phyloP scores from a whole-genome alignment of 2,888 invertebrate species.

The Ennomos quercinarius region DNA sequence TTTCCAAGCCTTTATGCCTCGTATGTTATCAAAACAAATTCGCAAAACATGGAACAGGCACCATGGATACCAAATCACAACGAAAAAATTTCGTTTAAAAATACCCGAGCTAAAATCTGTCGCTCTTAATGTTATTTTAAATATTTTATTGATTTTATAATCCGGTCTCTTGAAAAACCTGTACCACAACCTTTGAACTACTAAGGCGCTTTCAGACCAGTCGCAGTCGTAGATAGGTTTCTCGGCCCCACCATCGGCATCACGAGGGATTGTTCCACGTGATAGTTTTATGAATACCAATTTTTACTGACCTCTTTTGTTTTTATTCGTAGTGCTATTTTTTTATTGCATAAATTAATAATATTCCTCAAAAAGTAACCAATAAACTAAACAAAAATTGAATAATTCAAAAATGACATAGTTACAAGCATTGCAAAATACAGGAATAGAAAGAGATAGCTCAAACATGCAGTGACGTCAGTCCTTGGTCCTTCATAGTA shows the following conservation, averaged over 20 bases:
- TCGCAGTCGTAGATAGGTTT: conserved; percentile 12
- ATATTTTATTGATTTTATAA: conserved; percentile 61
- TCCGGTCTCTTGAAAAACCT: conserved; percentile 63
- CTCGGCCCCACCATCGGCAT: conserved; percentile 28
- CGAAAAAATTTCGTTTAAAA: conserved; percentile 36
- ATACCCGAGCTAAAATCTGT: conserved; percentile 49
- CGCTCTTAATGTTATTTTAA: conserved; percentile 54
- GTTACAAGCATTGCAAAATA: conserved; percentile 18
- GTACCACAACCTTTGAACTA: conserved; percentile 76
- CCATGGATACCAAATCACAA: conserved; percentile 13
- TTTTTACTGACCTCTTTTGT: conserved; percentile 22
- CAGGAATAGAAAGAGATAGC: conserved; percentile 21
- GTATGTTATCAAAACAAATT: conserved; percentile 10
- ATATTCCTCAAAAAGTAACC: no score
- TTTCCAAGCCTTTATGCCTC: neutral
- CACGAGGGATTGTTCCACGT: conserved; percentile 16
- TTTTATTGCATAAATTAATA: no score
- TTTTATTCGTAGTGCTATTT: conserved; percentile 18
- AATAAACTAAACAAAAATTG: no score
- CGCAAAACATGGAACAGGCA: conserved; percentile 13
- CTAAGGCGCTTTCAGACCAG: conserved; percentile 51
- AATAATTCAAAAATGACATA: no score
- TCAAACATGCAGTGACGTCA: no score
- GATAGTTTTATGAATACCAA: conserved; percentile 16
- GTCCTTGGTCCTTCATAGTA: no score